These are phyloP conservation scores for Chalcis sispes DNA, from an alignment of 2,888 invertebrate species.

Conservation along the genomic window DNA sequence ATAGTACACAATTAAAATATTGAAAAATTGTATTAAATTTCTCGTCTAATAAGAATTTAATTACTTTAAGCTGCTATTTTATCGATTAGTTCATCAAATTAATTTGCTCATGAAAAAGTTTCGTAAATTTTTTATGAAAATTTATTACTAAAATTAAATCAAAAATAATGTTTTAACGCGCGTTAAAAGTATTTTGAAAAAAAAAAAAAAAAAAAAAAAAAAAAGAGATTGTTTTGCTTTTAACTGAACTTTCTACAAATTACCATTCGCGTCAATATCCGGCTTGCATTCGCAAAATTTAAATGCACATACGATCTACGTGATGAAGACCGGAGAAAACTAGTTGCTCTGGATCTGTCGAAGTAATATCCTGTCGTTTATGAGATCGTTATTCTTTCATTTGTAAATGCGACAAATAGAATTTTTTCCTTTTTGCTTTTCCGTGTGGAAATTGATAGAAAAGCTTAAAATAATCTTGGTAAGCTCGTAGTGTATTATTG, in stretches of 20 bases:
- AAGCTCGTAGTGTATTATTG: background rate
- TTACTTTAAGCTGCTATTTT: too few relatives aligned
- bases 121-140: background rate
- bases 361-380: constrained; percentile 1
- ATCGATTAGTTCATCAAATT: too few relatives aligned
- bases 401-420: background rate
- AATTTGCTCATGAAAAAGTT: background rate
- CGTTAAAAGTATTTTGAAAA: background rate
- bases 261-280: constrained; percentile 35
- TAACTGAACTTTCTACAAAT: constrained; percentile 46
- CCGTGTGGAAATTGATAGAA: background rate
- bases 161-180: too few relatives aligned
- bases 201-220: constrained; percentile 19
- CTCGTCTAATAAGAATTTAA: too few relatives aligned
- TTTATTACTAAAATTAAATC: background rate
- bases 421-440: too few relatives aligned
- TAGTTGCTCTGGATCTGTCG: constrained; percentile 25
- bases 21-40: too few relatives aligned
- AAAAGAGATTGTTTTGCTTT: constrained; percentile 2
- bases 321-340: constrained; percentile 28
- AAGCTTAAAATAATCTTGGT: background rate
- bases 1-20: too few relatives aligned
- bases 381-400: constrained; percentile 8
- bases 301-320: constrained; percentile 11
- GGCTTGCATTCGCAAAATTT: constrained; percentile 22